Base-by-base conservation (phyloP, 2,888 invertebrate species). In the Tachina lurida region DNA sequence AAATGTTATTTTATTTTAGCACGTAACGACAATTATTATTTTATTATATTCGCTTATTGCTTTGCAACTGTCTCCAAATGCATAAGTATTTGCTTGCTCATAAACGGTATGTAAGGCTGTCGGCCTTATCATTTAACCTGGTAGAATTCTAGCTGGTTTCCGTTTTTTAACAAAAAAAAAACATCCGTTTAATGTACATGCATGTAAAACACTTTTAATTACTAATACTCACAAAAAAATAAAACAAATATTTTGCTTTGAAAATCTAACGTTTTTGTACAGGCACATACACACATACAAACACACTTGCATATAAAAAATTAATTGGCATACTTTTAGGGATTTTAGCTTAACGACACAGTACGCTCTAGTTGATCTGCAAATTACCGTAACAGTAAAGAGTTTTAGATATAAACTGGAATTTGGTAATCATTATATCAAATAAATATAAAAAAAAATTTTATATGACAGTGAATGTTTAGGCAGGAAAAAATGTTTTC, bases 21-120 rank as follows among this genome's bases (percentile, higher is more conserved):
- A 79, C 79, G 79, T 79, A 79, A 63, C 22, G 2, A 19, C 71
- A 19, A 71, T 71, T 63, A 71, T 70, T 56, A 49, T 71, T 79
- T 56, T 45, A 54, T 71, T 71, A 17, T 12, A 47, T 39, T 10
- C 31, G 65, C 39, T 67, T 39, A 54, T 65, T 52, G 3, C 17
- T 17, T 13, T 56, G 3, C 13, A n/a, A 17, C 45, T 65, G 65
- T 76, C 65, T 56, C 17, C 22, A 13, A 75, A n/a, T 31, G 31
- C 31, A 31, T 45, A 43, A 75, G n/a, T 13, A 49, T 60, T 65
- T 22, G 9, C 2, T 39, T 54, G 31, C 22, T 12, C 22, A 15
- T 56, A 19, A 56, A 56, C 31, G n/a, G n/a, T 41, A 41, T 74
- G 43, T 52, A 15, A 22, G 10, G n/a, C 8, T 41, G 17, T n/a